Evolutionary conservation across 2,888 invertebrate genomes (phyloP).

Genomic region (Hirtodrosophila confusa): DNA sequence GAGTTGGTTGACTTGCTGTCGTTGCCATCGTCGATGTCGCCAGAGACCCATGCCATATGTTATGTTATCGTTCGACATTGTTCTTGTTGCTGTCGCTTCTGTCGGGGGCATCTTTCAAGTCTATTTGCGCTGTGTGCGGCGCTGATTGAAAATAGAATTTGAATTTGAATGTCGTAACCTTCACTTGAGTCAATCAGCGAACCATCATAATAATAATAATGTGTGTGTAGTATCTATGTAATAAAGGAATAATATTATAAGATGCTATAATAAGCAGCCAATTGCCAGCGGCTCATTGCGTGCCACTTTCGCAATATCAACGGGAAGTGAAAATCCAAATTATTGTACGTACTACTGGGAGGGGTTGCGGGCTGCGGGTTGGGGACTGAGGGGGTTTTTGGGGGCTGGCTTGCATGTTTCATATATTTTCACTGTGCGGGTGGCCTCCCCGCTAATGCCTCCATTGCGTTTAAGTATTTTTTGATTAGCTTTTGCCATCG

Average conservation of each 20-base stretch:
- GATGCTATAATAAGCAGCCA: conserved; percentile 14
- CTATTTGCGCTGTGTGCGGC: conserved; percentile 36
- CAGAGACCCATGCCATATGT: conserved; percentile 43
- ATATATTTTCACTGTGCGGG: too few relatives aligned
- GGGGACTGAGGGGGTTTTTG: too few relatives aligned
- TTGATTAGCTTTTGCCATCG: conserved; percentile 58
- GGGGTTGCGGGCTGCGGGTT: too few relatives aligned
- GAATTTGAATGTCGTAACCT: conserved; percentile 72
- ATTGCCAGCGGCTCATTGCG: conserved; percentile 34
- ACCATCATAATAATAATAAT: conserved; percentile 24
- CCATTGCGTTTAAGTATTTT: conserved; percentile 65
- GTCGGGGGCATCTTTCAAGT: conserved; percentile 56
- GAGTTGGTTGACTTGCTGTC: conserved; percentile 53
- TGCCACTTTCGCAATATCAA: conserved; percentile 29
- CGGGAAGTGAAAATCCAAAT: conserved; percentile 45
- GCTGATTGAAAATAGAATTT: conserved; percentile 74
- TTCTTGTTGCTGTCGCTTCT: conserved; percentile 8
- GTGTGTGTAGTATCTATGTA: conserved; percentile 3
- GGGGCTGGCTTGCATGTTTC: too few relatives aligned
- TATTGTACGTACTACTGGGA: conserved; percentile 11
- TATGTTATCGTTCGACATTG: conserved; percentile 35
- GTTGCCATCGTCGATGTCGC: conserved; percentile 58
- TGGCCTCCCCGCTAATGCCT: conserved; percentile 39
- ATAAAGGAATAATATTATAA: conserved; percentile 6
- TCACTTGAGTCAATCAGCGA: conserved; percentile 63